phyloP scores from a whole-genome alignment of 2,113 vertebrate species.

The Seriola quinqueradiata region DNA sequence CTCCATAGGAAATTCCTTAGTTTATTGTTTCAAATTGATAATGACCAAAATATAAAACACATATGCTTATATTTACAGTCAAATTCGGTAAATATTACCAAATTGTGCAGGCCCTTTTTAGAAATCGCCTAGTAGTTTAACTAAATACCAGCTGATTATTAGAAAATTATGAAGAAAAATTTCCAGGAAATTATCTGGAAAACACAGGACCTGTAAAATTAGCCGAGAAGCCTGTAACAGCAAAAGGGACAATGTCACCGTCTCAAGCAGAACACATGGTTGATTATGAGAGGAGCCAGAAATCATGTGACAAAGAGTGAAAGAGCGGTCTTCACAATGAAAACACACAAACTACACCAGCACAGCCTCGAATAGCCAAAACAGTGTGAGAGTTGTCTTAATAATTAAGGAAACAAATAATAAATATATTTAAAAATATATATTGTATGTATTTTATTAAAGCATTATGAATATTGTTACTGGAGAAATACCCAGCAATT shows the following conservation, averaged over 20 bases:
- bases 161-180: neutral
- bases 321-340: slow-evolving; percentile 6
- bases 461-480: neutral
- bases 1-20: neutral
- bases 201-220: neutral
- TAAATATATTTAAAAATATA: neutral
- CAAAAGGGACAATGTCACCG: neutral
- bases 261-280: slow-evolving; percentile 32
- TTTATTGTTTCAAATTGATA: neutral
- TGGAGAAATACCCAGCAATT: too few species aligned
- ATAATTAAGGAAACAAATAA: neutral
- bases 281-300: slow-evolving; percentile 16
- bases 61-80: too few species aligned
- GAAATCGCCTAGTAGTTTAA: neutral
- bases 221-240: neutral
- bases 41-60: neutral
- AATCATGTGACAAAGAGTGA: slow-evolving; percentile 37
- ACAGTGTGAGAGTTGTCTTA: neutral
- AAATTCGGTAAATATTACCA: neutral
- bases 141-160: neutral
- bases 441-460: neutral
- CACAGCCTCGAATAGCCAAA: neutral
- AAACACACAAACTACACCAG: neutral
- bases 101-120: neutral
- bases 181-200: neutral